Conservation (phyloP, 2,888 invertebrate species). For the Anticlea derivata region DNA sequence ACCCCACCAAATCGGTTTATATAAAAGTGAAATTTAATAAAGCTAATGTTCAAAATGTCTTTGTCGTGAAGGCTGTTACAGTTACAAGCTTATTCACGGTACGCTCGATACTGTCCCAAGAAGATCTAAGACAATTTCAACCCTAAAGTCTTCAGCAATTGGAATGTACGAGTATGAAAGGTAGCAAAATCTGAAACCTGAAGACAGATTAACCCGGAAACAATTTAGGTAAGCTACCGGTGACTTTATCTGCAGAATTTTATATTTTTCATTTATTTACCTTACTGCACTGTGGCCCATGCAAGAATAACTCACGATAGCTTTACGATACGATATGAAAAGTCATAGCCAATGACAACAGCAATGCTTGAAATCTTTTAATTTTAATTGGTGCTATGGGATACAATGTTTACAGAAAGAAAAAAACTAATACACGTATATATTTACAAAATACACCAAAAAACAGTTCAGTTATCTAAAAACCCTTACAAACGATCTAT, state of each 20-base stretch:
- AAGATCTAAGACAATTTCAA: slow-evolving; percentile 35
- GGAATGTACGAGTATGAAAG: slow-evolving; percentile 14
- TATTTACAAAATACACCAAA: too few species aligned
- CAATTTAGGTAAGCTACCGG: slow-evolving; percentile 11
- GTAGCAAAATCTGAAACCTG: slow-evolving; percentile 21
- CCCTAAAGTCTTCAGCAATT: slow-evolving; percentile 20
- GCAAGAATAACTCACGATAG: too few species aligned
- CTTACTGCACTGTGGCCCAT: neutral
- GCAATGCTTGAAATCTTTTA: too few species aligned
- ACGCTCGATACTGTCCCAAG: slow-evolving; percentile 35
- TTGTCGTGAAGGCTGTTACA: slow-evolving; percentile 35
- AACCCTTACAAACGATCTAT: too few species aligned
- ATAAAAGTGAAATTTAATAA: slow-evolving; percentile 30
- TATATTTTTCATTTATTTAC: slow-evolving; percentile 1
- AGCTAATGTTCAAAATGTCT: slow-evolving; percentile 36
- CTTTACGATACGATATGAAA: too few species aligned
- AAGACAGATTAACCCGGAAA: slow-evolving; percentile 27
- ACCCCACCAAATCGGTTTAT: too few species aligned
- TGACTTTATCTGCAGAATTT: slow-evolving; percentile 1
- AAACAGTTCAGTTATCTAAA: too few species aligned
- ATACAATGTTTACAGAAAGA: too few species aligned
- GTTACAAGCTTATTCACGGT: slow-evolving; percentile 37
- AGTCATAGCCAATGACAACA: too few species aligned
- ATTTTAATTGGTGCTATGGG: too few species aligned
- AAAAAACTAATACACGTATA: too few species aligned